phyloP scores from a whole-genome alignment of 2,888 invertebrate species.

The Dioctria rufipes region DNA sequence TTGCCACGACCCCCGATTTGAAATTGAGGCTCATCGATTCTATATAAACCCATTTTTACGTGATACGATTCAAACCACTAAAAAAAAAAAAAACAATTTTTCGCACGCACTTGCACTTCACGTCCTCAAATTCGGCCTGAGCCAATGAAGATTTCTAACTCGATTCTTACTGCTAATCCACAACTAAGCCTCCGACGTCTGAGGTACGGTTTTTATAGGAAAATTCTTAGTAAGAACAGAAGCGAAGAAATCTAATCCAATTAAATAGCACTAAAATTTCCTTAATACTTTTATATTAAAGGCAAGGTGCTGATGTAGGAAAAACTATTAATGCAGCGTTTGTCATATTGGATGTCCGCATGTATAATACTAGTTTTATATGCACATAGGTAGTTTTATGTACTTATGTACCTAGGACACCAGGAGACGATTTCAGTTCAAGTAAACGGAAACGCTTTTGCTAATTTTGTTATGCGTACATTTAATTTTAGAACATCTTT shows the following conservation, averaged over 20 bases:
- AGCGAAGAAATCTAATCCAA: conserved; percentile 15
- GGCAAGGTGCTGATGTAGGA: conserved; percentile 25
- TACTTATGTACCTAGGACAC: too few relatives aligned
- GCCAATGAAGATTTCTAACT: neutral
- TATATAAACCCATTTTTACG: conserved; percentile 13
- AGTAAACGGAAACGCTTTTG: too few relatives aligned
- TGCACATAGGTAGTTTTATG: too few relatives aligned
- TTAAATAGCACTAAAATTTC: conserved; percentile 10
- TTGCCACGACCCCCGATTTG: conserved; percentile 32
- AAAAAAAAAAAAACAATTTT: conserved; percentile 3
- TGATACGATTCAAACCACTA: conserved; percentile 9
- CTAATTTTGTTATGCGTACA: too few relatives aligned
- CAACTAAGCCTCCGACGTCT: conserved; percentile 16
- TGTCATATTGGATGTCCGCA: too few relatives aligned
- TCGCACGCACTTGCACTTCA: conserved; percentile 23
- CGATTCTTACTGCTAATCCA: conserved; percentile 25
- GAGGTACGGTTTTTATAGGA: conserved; percentile 15
- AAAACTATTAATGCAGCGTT: neutral
- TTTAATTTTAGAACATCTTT: too few relatives aligned
- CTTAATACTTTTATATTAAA: conserved; percentile 10
- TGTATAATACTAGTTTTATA: too few relatives aligned
- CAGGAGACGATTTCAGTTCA: too few relatives aligned
- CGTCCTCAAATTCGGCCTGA: neutral
- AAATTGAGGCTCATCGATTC: conserved; percentile 28
- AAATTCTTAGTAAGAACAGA: conserved; percentile 1